Base-by-base conservation (phyloP, 2,888 invertebrate genomes). In the Atrina japonica region DNA sequence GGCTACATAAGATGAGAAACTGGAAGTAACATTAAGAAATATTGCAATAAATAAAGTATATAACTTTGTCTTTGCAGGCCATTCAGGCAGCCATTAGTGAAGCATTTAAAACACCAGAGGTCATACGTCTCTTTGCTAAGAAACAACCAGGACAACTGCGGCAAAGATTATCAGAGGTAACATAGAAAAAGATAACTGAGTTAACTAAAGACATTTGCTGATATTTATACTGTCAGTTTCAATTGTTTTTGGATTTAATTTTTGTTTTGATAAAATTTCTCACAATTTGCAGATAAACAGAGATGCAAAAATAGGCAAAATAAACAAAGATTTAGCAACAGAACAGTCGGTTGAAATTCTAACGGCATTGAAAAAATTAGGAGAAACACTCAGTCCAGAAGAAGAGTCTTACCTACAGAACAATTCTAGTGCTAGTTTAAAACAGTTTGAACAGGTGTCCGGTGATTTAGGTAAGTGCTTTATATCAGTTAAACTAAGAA, bases 91-190 rank as follows among this genome's bases (percentile, higher is more conserved):
- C 95, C 11, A 94, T 95, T 60, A 94, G 94, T 73, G 92, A 93
- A 83, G 94, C 95, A 1, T 95, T 95, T 87, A 93, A 94, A 89
- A 95, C 95, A 1, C 94, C 95, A 5, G 94, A 94, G 88, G 94
- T 95, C 1, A 94, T 95, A 47, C 91, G 93, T 82, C 92, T 95
- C 89, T 95, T 95, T 91, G 94, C 94, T 1, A 93, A 93, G 84
- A 93, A 93, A 78, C 94, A 95, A 86, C 94, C 94, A 1, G 92
- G 92, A 52, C 93, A 93, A 82, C 90, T 95, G 60, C 89, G 94
- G 67, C 92, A 93, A 77, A 91, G 93, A 79, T 86, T 95, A 23
- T 85, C 91, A 16, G 91, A 92, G 83, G 92, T 94, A 56, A 14
- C 21, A 23, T 11, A 35, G 21, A 47, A 47, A 9, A 6, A 47